Base-by-base conservation (phyloP, 2,888 invertebrate species). In the Stenodema calcarata region DNA sequence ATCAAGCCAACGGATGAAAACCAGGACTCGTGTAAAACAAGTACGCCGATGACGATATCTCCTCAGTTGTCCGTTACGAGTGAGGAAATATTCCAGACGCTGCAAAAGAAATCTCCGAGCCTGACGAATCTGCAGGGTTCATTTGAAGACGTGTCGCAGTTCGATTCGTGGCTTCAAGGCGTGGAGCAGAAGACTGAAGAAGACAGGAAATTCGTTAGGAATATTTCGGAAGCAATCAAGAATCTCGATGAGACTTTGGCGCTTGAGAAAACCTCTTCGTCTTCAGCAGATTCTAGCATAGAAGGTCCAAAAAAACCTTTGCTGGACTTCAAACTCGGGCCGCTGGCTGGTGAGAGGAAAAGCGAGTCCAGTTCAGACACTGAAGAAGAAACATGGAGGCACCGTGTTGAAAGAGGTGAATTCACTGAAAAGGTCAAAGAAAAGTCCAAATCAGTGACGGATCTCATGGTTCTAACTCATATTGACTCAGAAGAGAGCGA, bases 71-170 rank as follows among this genome's bases (percentile, higher is more conserved):
- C 90, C 9, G 89, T 90, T 7, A 87, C 89, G 9, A 90, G 89
- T 82, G 90, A 89, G 16, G 90, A 90, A 41, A 88, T 89, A 42
- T 89, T 90, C 81, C 89, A 89, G 12, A 80, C 80, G 4, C 89
- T 89, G 47, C 86, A 88, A 28, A 88, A 88, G 18, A 88, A 90
- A 78, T 91, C 91, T 16, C 90, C 91, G 3, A 92, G 92, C 88
- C 90, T 93, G 18, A 92, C 92, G 54, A 95, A 95, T 90, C 91
- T 95, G 0, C 94, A 95, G 89, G 95, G 95, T 0, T 95, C 95
- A 0, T 91, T 95, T 4, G 94, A 94, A 87, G 93, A 94, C 89
- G 92, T 93, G 0, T 90, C 87, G 62, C 89, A 90, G 87, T 92
- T 93, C 89, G 94, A 93, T 89, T 94, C 93, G 0, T 94, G 93